phyloP scores from a whole-genome alignment of 2,797 vertebrate species.

The Chaunax sp. region DNA sequence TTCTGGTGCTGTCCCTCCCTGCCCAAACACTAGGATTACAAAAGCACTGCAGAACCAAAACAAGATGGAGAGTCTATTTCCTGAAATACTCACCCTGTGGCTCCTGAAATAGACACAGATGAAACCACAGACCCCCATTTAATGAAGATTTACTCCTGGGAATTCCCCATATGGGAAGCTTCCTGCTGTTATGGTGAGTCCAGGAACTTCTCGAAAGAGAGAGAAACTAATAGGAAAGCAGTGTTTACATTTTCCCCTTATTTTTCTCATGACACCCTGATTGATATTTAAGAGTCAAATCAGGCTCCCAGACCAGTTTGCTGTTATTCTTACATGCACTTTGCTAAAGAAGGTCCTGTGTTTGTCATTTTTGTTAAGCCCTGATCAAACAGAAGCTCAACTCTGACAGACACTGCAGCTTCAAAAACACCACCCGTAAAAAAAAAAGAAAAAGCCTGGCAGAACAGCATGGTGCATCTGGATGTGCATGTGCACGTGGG shows the following conservation, averaged over 20 bases:
- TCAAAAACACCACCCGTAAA: too few species aligned
- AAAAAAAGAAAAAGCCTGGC: too few species aligned
- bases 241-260: background rate
- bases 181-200: constrained; percentile 29
- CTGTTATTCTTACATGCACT: background rate
- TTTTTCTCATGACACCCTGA: background rate
- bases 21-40: constrained; percentile 50
- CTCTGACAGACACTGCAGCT: too few species aligned
- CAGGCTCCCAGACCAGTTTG: background rate
- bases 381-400: too few species aligned
- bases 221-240: background rate
- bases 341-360: background rate
- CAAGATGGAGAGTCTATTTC: constrained; percentile 39
- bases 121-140: constrained; percentile 18
- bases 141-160: constrained; percentile 25
- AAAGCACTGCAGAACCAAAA: constrained; percentile 36
- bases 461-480: too few species aligned
- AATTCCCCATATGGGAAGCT: constrained; percentile 20
- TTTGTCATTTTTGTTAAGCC: too few species aligned
- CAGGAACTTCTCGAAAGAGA: background rate
- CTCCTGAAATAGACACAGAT: constrained; percentile 38
- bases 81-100: constrained; percentile 19
- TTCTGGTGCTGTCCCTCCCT: constrained; percentile 30
- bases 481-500: too few species aligned
- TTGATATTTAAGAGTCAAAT: background rate